phyloP scores from a whole-genome alignment of 1,140 invertebrate species.

The Solenopsis invicta region DNA sequence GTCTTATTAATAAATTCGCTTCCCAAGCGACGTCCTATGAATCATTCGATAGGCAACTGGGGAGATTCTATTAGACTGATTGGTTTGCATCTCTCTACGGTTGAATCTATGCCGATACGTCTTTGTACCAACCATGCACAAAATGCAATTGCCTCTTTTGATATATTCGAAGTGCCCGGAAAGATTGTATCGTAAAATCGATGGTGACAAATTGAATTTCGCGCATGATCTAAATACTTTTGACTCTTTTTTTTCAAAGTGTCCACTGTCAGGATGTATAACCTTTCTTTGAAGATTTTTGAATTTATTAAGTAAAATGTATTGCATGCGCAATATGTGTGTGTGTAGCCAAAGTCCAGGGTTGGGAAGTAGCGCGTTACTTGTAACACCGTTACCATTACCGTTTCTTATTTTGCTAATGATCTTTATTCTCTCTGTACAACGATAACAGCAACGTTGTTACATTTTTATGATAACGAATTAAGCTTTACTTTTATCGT shows the following conservation, averaged over 20 bases:
- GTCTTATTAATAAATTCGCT: slow-evolving; percentile 79
- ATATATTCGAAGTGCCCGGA: slow-evolving; percentile 31
- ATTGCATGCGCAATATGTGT: neutral
- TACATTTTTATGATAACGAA: no score
- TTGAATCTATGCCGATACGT: slow-evolving; percentile 70
- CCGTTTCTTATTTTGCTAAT: no score
- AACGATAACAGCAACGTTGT: no score
- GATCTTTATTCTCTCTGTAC: no score
- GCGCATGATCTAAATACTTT: slow-evolving; percentile 15
- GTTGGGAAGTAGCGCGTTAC: no score
- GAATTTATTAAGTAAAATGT: neutral
- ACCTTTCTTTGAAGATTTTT: neutral
- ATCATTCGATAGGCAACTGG: slow-evolving; percentile 78
- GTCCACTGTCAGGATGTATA: neutral
- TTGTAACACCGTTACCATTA: no score
- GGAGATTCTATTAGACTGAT: slow-evolving; percentile 80
- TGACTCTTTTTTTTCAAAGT: neutral
- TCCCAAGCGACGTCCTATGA: slow-evolving; percentile 78
- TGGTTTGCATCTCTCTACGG: slow-evolving; percentile 70
- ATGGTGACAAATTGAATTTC: slow-evolving; percentile 1
- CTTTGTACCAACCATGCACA: slow-evolving; percentile 61
- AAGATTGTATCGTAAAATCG: slow-evolving; percentile 7
- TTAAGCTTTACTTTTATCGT: no score
- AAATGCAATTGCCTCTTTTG: slow-evolving; percentile 53
- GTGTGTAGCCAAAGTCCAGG: neutral